Evolutionary conservation across 1,140 invertebrate genomes (phyloP).

Genomic region (Gyrodactylus bullatarudis): DNA sequence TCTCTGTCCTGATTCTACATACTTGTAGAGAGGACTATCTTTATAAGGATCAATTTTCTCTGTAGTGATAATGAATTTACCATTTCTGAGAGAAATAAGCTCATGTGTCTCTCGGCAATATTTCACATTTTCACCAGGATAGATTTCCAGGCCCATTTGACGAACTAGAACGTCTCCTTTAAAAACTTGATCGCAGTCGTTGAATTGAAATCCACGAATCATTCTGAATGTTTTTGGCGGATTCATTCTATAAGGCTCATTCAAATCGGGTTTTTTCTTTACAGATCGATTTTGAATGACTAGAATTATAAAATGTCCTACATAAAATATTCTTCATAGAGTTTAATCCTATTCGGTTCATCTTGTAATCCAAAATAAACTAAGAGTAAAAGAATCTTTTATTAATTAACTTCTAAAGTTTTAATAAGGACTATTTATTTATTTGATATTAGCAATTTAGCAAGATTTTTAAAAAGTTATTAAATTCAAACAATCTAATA

Average conservation of each 20-base stretch:
- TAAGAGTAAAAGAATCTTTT: too few relatives aligned
- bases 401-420: too few relatives aligned
- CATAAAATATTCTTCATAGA: neutral
- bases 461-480: too few relatives aligned
- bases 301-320: neutral
- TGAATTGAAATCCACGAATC: neutral
- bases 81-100: neutral
- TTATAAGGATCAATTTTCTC: neutral
- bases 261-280: neutral
- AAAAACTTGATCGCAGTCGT: neutral
- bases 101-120: neutral
- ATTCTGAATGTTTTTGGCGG: neutral
- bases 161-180: neutral
- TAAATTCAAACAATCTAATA: too few relatives aligned
- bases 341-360: too few relatives aligned
- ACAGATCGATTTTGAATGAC: neutral
- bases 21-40: neutral
- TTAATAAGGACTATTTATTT: too few relatives aligned
- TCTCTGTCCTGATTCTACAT: neutral
- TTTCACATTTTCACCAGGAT: neutral
- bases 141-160: neutral
- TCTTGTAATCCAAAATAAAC: too few relatives aligned
- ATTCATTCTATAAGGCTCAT: neutral
- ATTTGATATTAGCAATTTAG: too few relatives aligned
- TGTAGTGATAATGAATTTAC: neutral